These are phyloP conservation scores for Podilymbus podiceps DNA, from an alignment of 2,113 vertebrate species.

Conservation along the genomic window DNA sequence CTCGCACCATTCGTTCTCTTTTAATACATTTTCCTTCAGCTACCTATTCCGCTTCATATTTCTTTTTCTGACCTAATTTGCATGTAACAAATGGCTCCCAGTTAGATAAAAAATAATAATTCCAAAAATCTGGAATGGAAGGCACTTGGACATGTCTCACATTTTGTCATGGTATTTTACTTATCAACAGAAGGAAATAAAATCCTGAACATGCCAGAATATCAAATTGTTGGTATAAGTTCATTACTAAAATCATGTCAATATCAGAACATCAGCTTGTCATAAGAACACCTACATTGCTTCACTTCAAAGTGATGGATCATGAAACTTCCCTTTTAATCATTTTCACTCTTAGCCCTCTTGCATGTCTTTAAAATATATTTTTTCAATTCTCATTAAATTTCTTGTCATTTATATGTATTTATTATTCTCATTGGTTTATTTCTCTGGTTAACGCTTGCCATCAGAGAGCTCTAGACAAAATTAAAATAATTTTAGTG, in stretches of 20 bases:
- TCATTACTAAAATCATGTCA: neutral
- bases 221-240: neutral
- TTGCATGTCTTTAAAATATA: neutral
- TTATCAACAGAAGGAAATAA: neutral
- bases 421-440: neutral
- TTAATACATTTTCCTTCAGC: neutral
- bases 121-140: neutral
- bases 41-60: neutral
- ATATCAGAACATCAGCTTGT: neutral
- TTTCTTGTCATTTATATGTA: neutral
- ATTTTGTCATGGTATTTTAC: neutral
- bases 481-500: neutral
- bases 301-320: neutral
- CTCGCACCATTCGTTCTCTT: neutral
- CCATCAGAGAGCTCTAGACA: neutral
- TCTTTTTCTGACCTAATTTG: conserved; percentile 11
- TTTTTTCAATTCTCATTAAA: neutral
- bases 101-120: neutral
- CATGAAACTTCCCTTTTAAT: neutral
- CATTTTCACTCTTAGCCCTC: neutral
- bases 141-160: neutral
- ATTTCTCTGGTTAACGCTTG: neutral
- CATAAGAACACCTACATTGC: neutral
- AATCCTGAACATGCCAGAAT: neutral
- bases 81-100: neutral